Evolutionary conservation across 1,140 invertebrate genomes (phyloP).

Genomic region (Diuraphis noxia): DNA sequence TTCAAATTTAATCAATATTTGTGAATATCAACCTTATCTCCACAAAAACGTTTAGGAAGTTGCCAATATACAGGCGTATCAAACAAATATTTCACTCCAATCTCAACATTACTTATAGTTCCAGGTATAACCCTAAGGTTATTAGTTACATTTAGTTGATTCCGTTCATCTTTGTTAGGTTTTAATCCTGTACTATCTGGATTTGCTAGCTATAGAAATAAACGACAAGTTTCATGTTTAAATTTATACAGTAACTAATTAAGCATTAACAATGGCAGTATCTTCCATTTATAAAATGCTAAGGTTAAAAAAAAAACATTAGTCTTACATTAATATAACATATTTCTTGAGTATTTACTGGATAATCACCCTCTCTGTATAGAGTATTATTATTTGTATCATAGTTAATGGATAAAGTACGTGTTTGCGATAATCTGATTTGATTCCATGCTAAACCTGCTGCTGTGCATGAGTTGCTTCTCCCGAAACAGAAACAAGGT

Average conservation of each 20-base stretch:
- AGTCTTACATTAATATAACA: constrained; percentile 63
- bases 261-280: not conserved
- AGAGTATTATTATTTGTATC: constrained; percentile 58
- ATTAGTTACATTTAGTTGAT: constrained; percentile 64
- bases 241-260: not conserved
- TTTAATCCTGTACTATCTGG: constrained; percentile 60
- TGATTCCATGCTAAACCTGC: constrained; percentile 78
- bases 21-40: constrained; percentile 72
- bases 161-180: constrained; percentile 56
- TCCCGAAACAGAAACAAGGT: constrained; percentile 83
- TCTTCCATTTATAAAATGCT: not conserved
- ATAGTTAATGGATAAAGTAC: constrained; percentile 65
- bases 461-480: constrained; percentile 75
- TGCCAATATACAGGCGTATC: constrained; percentile 84
- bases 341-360: constrained; percentile 62
- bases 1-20: not conserved
- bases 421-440: constrained; percentile 66
- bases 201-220: constrained; percentile 61
- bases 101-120: constrained; percentile 67
- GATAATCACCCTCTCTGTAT: constrained; percentile 58
- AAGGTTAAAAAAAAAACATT: not conserved
- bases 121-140: constrained; percentile 71
- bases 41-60: constrained; percentile 79
- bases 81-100: constrained; percentile 69
- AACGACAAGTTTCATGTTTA: not conserved